Conservation (phyloP, 2,797 vertebrate genomes). For the Bradypus variegatus region DNA sequence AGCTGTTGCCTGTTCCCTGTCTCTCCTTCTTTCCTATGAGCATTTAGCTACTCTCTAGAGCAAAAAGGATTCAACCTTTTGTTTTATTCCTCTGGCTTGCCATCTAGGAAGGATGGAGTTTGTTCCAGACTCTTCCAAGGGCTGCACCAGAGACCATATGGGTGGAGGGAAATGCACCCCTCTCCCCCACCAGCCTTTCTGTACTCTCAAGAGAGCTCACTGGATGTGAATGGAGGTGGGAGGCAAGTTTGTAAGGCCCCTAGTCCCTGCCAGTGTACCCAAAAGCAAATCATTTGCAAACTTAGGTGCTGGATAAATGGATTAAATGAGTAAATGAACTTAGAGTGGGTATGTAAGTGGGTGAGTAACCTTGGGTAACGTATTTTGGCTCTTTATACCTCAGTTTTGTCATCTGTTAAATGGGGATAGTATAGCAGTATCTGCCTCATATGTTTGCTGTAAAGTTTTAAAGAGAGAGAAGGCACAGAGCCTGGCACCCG, state of each 20-base stretch:
- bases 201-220: background rate
- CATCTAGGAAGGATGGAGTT: background rate
- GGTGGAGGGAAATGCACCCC: background rate
- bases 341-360: background rate
- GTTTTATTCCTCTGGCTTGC: background rate
- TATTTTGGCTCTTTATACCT: background rate
- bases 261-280: background rate
- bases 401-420: background rate
- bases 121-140: background rate
- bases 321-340: background rate
- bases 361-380: too few species aligned
- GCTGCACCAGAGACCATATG: background rate
- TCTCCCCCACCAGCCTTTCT: background rate
- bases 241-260: background rate
- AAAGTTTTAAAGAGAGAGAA: background rate
- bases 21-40: background rate
- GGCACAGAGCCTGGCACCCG: background rate
- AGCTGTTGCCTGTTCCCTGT: too few species aligned
- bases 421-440: background rate
- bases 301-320: background rate
- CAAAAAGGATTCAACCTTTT: background rate
- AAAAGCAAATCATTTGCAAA: background rate
- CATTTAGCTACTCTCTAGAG: constrained; percentile 13
- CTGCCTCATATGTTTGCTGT: background rate
- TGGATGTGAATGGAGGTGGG: rapidly evolving